These are phyloP conservation scores for Ctenochaetus hawaiiensis DNA, from an alignment of 2,797 vertebrate species.

Conservation along the genomic window DNA sequence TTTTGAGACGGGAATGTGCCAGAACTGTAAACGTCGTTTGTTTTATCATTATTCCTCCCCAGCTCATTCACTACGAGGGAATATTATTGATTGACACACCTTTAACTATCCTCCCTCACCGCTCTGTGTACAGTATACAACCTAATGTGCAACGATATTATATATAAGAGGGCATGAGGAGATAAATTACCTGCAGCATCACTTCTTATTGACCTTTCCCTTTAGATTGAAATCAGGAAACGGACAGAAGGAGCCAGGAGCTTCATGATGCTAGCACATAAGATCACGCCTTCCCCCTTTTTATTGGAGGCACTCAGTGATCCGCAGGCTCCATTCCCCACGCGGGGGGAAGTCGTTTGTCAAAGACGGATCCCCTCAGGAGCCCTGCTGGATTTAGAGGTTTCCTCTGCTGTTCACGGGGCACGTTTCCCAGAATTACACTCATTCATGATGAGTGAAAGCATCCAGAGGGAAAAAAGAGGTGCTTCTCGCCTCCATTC, in stretches of 20 bases:
- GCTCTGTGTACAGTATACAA: background rate
- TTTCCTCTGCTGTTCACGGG: slow-evolving; percentile 76
- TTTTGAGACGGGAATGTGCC: slow-evolving; percentile 50
- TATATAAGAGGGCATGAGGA: background rate
- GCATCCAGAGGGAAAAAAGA: slow-evolving; percentile 60
- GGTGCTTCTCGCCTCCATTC: slow-evolving; percentile 74
- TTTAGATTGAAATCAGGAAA: slow-evolving; percentile 42
- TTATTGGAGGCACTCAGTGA: slow-evolving; percentile 61
- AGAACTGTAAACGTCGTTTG: slow-evolving; percentile 55
- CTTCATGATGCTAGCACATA: slow-evolving; percentile 59
- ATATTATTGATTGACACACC: background rate
- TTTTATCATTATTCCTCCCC: slow-evolving; percentile 48
- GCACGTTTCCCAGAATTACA: slow-evolving; percentile 81
- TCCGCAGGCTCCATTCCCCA: slow-evolving; percentile 48
- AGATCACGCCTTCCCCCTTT: slow-evolving; percentile 65
- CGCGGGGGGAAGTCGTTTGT: slow-evolving; percentile 76
- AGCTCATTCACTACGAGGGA: slow-evolving; percentile 23
- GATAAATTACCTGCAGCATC: slow-evolving; percentile 50
- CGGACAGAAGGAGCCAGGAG: slow-evolving; percentile 39
- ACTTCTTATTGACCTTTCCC: slow-evolving; percentile 47
- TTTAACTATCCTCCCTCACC: slow-evolving; percentile 31
- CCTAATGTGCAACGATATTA: slow-evolving; percentile 21
- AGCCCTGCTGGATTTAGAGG: slow-evolving; percentile 79
- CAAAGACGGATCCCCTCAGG: slow-evolving; percentile 75
- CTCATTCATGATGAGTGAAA: slow-evolving; percentile 81